Evolutionary conservation across 2,888 invertebrate species (phyloP).

Genomic region (Bugulina stolonifera): DNA sequence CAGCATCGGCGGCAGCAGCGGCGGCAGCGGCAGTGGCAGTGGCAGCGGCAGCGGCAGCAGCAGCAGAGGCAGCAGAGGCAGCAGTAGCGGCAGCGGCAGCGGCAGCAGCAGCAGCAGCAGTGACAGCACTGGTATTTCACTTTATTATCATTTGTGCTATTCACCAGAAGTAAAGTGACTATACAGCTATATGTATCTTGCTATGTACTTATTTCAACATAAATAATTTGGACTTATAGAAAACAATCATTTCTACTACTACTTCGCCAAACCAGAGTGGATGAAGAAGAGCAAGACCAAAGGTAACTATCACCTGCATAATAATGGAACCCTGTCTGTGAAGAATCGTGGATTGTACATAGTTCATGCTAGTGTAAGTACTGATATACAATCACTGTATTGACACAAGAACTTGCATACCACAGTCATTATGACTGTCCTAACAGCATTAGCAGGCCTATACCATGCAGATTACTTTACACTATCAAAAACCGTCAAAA

Average conservation of each 20-base stretch:
- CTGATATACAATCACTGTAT: too few relatives aligned
- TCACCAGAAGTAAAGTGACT: too few relatives aligned
- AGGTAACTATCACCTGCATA: not conserved
- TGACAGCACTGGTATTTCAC: not conserved
- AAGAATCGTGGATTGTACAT: slow-evolving; percentile 9
- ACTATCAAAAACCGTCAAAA: too few relatives aligned
- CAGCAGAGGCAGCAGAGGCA: slow-evolving; percentile 2
- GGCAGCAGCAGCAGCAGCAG: slow-evolving; percentile 23
- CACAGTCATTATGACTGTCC: too few relatives aligned
- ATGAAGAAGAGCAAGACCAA: slow-evolving; percentile 3
- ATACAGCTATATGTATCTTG: too few relatives aligned
- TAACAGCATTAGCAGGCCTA: too few relatives aligned
- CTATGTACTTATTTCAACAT: too few relatives aligned
- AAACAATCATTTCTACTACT: slow-evolving; percentile 14
- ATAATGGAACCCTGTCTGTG: not conserved
- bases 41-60: not conserved
- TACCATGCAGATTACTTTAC: too few relatives aligned
- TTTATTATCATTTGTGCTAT: too few relatives aligned
- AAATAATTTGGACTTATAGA: too few relatives aligned
- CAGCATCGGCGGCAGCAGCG: not conserved
- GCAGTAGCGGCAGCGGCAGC: not conserved
- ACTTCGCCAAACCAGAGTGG: slow-evolving; percentile 4
- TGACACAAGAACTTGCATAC: too few relatives aligned
- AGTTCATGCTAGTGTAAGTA: slow-evolving; percentile 17
- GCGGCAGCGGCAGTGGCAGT: slow-evolving; percentile 4